Percentiles rank a stretch among this genome's conserved stretches.
phyloP scores from a whole-genome alignment of 1,140 invertebrate genomes.

The Anastrepha ludens region DNA sequence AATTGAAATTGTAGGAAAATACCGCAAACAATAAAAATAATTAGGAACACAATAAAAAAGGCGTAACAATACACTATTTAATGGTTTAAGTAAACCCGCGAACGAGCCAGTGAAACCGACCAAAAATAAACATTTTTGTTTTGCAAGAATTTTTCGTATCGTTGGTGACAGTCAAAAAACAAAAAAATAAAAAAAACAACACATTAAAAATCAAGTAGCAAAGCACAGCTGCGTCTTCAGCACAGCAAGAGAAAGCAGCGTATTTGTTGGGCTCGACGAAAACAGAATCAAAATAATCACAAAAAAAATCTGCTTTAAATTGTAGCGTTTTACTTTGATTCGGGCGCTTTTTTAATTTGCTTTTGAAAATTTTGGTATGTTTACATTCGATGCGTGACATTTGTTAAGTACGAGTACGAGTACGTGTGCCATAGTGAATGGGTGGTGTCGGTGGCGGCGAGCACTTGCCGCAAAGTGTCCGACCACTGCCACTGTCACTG shows the following conservation, averaged over 20 bases:
- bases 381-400: neutral
- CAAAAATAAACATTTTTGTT: slow-evolving; percentile 51
- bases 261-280: neutral
- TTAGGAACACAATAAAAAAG: slow-evolving; percentile 5
- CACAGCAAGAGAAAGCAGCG: slow-evolving; percentile 22
- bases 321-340: neutral
- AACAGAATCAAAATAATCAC: neutral
- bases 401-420: too few relatives aligned
- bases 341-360: neutral
- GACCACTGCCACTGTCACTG: slow-evolving; percentile 40
- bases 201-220: neutral
- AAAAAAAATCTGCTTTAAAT: neutral
- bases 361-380: neutral
- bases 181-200: neutral
- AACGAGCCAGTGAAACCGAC: slow-evolving; percentile 23
- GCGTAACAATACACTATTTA: slow-evolving; percentile 23
- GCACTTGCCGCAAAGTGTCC: neutral
- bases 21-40: slow-evolving; percentile 1
- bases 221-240: neutral
- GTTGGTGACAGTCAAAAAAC: slow-evolving; percentile 8
- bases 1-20: neutral
- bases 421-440: neutral
- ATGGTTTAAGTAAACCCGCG: neutral
- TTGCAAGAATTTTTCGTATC: slow-evolving; percentile 16
- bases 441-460: neutral